phyloP scores from a whole-genome alignment of 1,140 invertebrate species.

The Temnothorax longispinosus region DNA sequence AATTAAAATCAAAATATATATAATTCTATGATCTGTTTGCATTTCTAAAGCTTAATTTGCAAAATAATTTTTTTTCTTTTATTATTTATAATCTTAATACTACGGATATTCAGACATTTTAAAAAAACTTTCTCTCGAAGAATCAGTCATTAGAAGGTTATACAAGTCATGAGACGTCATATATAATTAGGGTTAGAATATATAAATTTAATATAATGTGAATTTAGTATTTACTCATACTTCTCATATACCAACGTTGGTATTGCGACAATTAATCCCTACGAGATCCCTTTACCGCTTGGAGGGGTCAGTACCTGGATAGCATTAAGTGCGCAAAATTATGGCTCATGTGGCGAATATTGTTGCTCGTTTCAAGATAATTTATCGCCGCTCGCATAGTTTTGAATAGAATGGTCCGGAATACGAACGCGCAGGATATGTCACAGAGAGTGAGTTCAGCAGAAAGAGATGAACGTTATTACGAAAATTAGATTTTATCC shows the following conservation, averaged over 20 bases:
- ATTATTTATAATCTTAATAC: background rate
- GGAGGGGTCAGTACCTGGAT: conserved; percentile 22
- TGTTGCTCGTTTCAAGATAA: conserved; percentile 48
- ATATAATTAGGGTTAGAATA: background rate
- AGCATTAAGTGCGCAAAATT: conserved; percentile 38
- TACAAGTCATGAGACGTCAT: background rate
- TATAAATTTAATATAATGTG: background rate
- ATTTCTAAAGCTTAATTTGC: background rate
- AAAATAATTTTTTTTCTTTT: background rate
- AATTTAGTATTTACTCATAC: background rate
- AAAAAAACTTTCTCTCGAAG: background rate
- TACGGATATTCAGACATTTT: background rate
- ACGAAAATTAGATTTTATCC: conserved; percentile 43
- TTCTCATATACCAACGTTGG: background rate
- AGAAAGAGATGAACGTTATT: background rate
- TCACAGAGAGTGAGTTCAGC: conserved; percentile 5
- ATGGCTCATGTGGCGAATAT: conserved; percentile 39
- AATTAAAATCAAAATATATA: background rate
- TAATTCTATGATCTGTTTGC: background rate
- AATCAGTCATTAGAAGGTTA: background rate
- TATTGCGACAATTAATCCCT: conserved; percentile 39
- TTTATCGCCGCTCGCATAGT: conserved; percentile 50
- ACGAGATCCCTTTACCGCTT: conserved; percentile 20
- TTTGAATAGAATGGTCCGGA: conserved; percentile 17
- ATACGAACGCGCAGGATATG: background rate